Evolutionary conservation across 92 coral and sea anemone genomes (phyloP), one percentile per base, ranked within the genome.

Genomic region (Phenganax subtilis): DNA sequence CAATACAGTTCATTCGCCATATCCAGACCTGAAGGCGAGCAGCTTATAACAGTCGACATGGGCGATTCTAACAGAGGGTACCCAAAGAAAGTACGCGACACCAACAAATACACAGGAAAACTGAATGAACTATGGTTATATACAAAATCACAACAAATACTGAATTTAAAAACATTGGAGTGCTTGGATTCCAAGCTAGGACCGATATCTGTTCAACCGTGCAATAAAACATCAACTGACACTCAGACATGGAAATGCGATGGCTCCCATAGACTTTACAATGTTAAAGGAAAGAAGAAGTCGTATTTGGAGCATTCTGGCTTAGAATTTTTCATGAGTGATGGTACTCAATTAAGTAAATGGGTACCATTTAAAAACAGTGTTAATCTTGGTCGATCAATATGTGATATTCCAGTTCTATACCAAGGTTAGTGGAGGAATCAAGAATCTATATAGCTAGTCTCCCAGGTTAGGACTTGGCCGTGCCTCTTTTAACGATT

Each of bases 111-210:
- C 37, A 77, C 82, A 51, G 82, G 71, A 9, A 53, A 59, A 14
- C 55, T 5, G 47, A 77, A 77, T 53, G 55, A 58, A 15, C 64
- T 31, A 20, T 77, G 82, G 82, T 20, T 77, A n/a, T 77, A 77
- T 57, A 59, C 71, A 15, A 0, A 25, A 5, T 57, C 82, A 8
- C 17, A 51, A 17, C 64, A 77, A 60, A 27, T 77, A 37, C 51
- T 77, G 82, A 77, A 77, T 56, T 57, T 77, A 27, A 59, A 60
- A 60, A 58, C 70, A 58, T 57, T 77, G 82, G 30, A 77, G 57
- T 77, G 82, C 53, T 51, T 77, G 16, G 82, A 77, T 59, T 37
- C 72, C 12, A 31, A 77, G 10, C 57, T 3, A 31, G 5, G 0
- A 0, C 15, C 1, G 11, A 57, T 77, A 29, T 70, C 57, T 47